Base-by-base conservation (phyloP, 2,888 invertebrate genomes). In the Ectemnius cavifrons region DNA sequence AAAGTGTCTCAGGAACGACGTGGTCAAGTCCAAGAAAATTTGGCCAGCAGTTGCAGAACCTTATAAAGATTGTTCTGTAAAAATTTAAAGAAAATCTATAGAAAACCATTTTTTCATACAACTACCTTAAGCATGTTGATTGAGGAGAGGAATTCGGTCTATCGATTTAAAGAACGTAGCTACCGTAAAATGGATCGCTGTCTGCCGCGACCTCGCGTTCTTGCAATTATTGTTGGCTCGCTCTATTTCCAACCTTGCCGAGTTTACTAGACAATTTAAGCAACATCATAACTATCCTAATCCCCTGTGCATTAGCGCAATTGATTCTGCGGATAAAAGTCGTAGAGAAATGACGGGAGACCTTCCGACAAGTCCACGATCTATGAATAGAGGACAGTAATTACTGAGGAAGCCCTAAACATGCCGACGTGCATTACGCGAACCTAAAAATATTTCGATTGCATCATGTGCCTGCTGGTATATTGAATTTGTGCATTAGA, bases 61-160 rank as follows among this genome's bases (percentile, higher is more conserved):
- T 23, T 23, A 23, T 23, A 23, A 23, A 23, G 23, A 23, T 23
- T 23, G 23, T 23, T 23, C 23, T 23, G 23, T 23, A 1, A 3
- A 23, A 23, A 2, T 23, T 23, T 23, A 23, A 3, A 23, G 2
- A 2, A 23, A 23, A 23, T 23, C 3, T 2, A 23, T 23, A 23
- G 23, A 3, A 23, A 23, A 23, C 23, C 2, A 2, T 20, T 20
- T 20, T 20, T 20, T 20, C 1, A 20, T 20, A 20, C 20, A 20
- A 20, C 20, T 20, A 20, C 20, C 58, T 73, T 71, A 73, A 73
- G 65, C 66, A 46, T 27, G 65, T 71, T 78, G 63, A 59, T 13
- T 5, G 60, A 49, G 11, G 14, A 14, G 63, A 49, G 8, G 6
- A 14, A 16, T 27, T 16, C 18, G 16, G 8, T 20, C 18, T 58